Evolutionary conservation across 2,888 invertebrate species (phyloP).

Genomic region (Erebia ligea): DNA sequence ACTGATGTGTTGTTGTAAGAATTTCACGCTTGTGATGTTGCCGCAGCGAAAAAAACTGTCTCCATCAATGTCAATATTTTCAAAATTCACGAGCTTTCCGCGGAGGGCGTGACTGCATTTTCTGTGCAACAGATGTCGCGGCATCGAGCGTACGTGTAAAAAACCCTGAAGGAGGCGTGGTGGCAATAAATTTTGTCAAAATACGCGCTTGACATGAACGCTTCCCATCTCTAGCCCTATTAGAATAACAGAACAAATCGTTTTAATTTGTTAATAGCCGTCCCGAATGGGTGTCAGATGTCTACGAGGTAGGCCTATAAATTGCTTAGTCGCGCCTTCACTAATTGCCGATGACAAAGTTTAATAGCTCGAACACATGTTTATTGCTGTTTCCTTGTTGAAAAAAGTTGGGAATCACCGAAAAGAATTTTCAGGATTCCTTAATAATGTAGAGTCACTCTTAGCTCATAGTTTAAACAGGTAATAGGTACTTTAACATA

Average conservation of each 20-base stretch:
- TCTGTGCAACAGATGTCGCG: slow-evolving; percentile 74
- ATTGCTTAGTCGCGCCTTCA: slow-evolving; percentile 74
- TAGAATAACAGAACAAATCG: slow-evolving; percentile 83
- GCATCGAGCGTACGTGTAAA: slow-evolving; percentile 69
- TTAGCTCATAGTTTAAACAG: neutral
- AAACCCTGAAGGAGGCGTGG: slow-evolving; percentile 75
- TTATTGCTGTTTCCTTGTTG: slow-evolving; percentile 57
- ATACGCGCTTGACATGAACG: slow-evolving; percentile 75
- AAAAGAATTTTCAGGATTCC: slow-evolving; percentile 3
- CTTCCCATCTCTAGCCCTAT: slow-evolving; percentile 78
- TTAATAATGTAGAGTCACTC: neutral
- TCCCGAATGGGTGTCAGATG: slow-evolving; percentile 79
- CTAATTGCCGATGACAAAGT: slow-evolving; percentile 80
- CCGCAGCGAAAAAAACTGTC: slow-evolving; percentile 26
- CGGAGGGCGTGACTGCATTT: slow-evolving; percentile 68
- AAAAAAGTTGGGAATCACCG: slow-evolving; percentile 32
- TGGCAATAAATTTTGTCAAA: slow-evolving; percentile 83
- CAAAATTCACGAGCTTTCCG: slow-evolving; percentile 56
- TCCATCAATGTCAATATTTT: slow-evolving; percentile 53
- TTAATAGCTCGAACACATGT: slow-evolving; percentile 78
- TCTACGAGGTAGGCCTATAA: slow-evolving; percentile 64
- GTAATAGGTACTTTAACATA: no score
- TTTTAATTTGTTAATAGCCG: slow-evolving; percentile 82
- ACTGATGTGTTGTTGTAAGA: slow-evolving; percentile 8
- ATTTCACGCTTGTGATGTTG: slow-evolving; percentile 34